phyloP scores from a whole-genome alignment of 2,888 invertebrate species.

The Mythimna lalbum region DNA sequence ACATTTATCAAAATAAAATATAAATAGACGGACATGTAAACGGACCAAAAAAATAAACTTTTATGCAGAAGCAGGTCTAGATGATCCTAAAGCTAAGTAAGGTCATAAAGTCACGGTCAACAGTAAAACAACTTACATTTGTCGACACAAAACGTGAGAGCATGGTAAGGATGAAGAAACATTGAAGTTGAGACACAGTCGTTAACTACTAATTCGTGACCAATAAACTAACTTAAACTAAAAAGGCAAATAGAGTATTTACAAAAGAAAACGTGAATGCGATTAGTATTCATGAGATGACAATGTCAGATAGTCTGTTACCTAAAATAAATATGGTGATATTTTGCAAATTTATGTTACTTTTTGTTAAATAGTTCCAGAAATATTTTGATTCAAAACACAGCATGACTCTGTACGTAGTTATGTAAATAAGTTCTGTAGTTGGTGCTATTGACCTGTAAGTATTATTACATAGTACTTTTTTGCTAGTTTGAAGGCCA shows the following conservation, averaged over 20 bases:
- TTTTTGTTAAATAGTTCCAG: slow-evolving; percentile 13
- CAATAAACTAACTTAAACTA: slow-evolving; percentile 45
- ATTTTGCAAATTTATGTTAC: slow-evolving; percentile 4
- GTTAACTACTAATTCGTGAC: slow-evolving; percentile 58
- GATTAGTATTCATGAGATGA: slow-evolving; percentile 37
- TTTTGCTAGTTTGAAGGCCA: slow-evolving; percentile 40
- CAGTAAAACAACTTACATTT: slow-evolving; percentile 39
- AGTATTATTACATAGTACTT: slow-evolving; percentile 26
- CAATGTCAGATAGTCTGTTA: slow-evolving; percentile 45
- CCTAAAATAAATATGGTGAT: slow-evolving; percentile 22
- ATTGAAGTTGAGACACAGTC: slow-evolving; percentile 38
- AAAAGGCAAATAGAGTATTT: slow-evolving; percentile 53
- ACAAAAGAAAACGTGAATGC: slow-evolving; percentile 53
- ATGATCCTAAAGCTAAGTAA: slow-evolving; percentile 23
- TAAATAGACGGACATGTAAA: not conserved
- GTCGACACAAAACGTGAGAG: slow-evolving; percentile 44
- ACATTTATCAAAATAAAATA: not conserved
- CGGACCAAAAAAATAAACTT: not conserved
- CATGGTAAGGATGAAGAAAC: slow-evolving; percentile 43
- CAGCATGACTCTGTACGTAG: not conserved
- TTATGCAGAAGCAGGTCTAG: not conserved
- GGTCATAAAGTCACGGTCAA: slow-evolving; percentile 42
- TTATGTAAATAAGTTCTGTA: slow-evolving; percentile 31
- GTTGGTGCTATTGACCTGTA: slow-evolving; percentile 57
- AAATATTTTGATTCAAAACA: slow-evolving; percentile 25